Base-by-base conservation (phyloP, 2,113 vertebrate genomes). In the Salvelinus namaycush region DNA sequence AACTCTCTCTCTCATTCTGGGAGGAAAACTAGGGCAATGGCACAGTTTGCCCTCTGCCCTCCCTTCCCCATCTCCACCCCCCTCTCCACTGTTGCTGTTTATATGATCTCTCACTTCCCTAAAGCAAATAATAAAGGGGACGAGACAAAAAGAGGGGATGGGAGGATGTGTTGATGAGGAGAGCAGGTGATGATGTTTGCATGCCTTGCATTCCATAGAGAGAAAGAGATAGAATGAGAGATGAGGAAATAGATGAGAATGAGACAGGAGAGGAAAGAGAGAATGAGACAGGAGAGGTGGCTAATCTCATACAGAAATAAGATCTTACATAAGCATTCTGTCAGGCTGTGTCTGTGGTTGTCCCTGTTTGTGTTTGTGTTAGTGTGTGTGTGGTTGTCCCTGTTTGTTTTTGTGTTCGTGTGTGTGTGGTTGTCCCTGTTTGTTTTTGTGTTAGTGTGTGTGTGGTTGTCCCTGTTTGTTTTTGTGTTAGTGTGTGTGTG, bases 231-330 rank as follows among this genome's bases (percentile, higher is more conserved):
- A 48, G 39, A 44, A 44, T 12, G 39, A 44, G 39, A 44, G 39
- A 44, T 1, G 9, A 44, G 39, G 8, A 44, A 44, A 44, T 9
- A 44, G 39, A 27, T 13, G 20, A 44, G 39, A 9, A 44, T 31
- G 31, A 31, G 31, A 31, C 4, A 34, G 31, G 4, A 34, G 31
- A 34, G 31, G 4, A 31, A 31, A 31, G 29, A 31, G 29, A 31
- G 29, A 31, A 31, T 39, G 39, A 78, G 79, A 75, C 70, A 64
- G 75, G 71, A 73, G 81, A 81, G 75, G 78, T 82, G 84, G 90
- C 85, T 92, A 91, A 93, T 92, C 90, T 89, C 84, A 82, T 68
- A 90, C 89, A 86, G 83, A 90, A 93, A 91, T 92, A 92, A 91
- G 79, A 82, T 81, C 80, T 93, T 92, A 91, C 81, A 72, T 92